Evolutionary conservation across 2,797 vertebrate species (phyloP).

Genomic region (Takifugu rubripes): DNA sequence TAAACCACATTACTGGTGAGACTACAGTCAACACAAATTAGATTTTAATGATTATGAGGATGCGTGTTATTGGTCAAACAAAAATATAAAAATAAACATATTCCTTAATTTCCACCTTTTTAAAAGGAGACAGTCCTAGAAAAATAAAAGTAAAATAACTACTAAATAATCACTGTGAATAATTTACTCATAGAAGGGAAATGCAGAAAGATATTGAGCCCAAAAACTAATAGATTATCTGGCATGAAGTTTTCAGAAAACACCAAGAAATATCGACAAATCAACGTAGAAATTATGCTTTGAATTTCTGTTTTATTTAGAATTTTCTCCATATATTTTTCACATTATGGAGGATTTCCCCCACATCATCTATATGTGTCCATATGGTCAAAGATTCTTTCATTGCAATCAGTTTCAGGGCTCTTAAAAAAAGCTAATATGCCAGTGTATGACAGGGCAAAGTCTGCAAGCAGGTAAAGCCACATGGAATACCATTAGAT

Average conservation of each 20-base stretch:
- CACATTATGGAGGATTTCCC: too few relatives aligned
- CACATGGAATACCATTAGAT: slow-evolving; percentile 22
- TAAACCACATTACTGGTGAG: not conserved
- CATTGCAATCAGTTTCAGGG: slow-evolving; percentile 6
- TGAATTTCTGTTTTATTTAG: too few relatives aligned
- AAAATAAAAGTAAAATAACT: slow-evolving; percentile 4
- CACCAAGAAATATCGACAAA: too few relatives aligned
- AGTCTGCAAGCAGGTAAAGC: slow-evolving; percentile 42
- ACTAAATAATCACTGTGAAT: slow-evolving; percentile 5
- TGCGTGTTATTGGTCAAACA: not conserved
- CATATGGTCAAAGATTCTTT: not conserved
- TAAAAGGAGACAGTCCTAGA: slow-evolving; percentile 3
- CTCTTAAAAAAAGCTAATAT: slow-evolving; percentile 1
- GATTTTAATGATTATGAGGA: slow-evolving; percentile 7
- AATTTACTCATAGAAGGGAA: slow-evolving; percentile 20
- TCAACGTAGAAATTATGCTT: too few relatives aligned
- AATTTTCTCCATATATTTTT: too few relatives aligned
- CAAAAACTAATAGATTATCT: slow-evolving; percentile 16
- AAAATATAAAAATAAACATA: slow-evolving; percentile 11
- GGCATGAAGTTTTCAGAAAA: not conserved
- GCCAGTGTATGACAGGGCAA: slow-evolving; percentile 25
- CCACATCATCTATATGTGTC: too few relatives aligned
- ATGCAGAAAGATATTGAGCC: slow-evolving; percentile 18
- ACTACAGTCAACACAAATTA: not conserved
- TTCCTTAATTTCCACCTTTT: slow-evolving; percentile 1